Conservation (phyloP, 2,113 vertebrate species). For the Ptilorrhoa leucosticta region DNA sequence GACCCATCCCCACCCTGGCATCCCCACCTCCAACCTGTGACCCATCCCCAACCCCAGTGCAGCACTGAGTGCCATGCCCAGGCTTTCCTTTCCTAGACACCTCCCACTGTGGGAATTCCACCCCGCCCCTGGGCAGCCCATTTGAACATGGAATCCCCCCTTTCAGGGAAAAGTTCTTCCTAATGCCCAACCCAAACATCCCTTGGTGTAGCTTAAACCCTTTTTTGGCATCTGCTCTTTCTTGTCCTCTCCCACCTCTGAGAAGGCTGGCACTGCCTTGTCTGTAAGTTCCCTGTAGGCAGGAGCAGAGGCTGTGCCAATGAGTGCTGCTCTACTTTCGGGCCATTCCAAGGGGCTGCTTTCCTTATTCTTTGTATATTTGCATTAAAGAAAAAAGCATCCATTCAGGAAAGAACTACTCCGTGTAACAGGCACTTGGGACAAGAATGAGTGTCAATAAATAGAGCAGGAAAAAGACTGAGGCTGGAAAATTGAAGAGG, state of each 20-base stretch:
- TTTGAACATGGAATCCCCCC: not conserved
- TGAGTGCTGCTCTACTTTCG: not conserved
- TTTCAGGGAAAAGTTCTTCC: accelerated
- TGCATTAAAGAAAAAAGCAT: not conserved
- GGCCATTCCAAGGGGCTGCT: not conserved
- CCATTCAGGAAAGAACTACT: not conserved
- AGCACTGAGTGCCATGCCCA: accelerated
- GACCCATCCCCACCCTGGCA: too few species aligned
- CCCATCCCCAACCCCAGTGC: accelerated
- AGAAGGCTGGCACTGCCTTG: not conserved
- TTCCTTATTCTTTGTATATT: not conserved
- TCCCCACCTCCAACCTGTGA: accelerated
- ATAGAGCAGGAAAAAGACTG: accelerated
- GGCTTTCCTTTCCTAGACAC: not conserved
- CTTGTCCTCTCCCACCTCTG: not conserved
- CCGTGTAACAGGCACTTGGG: not conserved
- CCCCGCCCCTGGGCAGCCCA: accelerated
- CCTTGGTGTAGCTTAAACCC: not conserved
- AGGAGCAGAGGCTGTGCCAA: not conserved
- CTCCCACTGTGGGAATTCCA: accelerated
- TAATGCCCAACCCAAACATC: accelerated
- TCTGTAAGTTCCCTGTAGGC: not conserved
- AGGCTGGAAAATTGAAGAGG: not conserved
- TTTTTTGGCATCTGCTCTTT: not conserved
- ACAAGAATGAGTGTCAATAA: too few species aligned